Evolutionary conservation across 2,888 invertebrate genomes (phyloP).

Genomic region (Serrognathus titanus): DNA sequence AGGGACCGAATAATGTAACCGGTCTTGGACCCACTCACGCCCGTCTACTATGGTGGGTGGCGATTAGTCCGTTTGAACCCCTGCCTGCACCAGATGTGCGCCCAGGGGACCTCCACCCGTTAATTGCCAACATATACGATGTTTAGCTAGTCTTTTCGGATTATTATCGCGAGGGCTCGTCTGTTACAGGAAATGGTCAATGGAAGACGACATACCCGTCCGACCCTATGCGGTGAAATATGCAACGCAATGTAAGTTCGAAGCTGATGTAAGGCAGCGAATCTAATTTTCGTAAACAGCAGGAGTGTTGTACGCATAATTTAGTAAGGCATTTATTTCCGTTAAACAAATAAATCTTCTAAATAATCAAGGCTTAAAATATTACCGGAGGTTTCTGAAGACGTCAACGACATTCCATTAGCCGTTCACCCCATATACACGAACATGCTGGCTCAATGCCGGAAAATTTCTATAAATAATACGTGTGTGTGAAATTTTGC

Average conservation of each 20-base stretch:
- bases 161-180: neutral
- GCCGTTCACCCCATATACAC: no score
- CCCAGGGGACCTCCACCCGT: constrained; percentile 22
- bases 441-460: no score
- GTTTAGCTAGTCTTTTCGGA: constrained; percentile 2
- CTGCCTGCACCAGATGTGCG: constrained; percentile 27
- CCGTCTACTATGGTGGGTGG: constrained; percentile 27
- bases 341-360: no score
- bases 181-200: neutral
- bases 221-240: neutral
- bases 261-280: no score
- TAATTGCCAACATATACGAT: constrained; percentile 23
- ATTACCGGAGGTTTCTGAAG: no score
- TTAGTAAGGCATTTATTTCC: no score
- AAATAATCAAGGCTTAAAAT: no score
- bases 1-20: constrained; percentile 31
- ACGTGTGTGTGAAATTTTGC: no score
- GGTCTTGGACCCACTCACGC: constrained; percentile 30
- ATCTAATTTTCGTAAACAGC: no score
- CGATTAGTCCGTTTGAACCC: constrained; percentile 16
- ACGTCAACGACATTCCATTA: no score
- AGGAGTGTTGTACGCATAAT: no score
- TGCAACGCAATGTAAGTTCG: neutral
- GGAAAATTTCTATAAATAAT: no score
- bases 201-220: neutral